These are phyloP conservation scores for Priapulus caudatus DNA, from an alignment of 2,888 invertebrate species.

Conservation along the genomic window DNA sequence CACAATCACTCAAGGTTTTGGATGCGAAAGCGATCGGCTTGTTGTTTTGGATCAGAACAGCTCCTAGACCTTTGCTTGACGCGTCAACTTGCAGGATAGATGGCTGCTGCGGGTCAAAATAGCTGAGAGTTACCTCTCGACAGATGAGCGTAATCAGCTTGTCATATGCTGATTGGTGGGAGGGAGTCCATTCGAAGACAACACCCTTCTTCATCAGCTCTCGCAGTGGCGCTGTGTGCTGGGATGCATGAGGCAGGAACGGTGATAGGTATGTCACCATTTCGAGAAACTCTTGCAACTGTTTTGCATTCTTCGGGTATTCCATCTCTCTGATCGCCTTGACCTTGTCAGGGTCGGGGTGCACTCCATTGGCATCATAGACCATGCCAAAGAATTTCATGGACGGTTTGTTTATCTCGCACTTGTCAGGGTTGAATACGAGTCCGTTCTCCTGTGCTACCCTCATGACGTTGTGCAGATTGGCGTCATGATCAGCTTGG, in stretches of 20 bases:
- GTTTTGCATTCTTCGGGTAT: too few species aligned
- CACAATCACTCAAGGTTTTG: too few species aligned
- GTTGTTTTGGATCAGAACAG: too few species aligned
- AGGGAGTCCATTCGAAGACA: conserved; percentile 14
- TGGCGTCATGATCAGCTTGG: too few species aligned
- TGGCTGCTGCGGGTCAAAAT: conserved; percentile 12
- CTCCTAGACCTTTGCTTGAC: too few species aligned
- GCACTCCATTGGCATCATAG: too few species aligned
- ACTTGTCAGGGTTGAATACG: conserved; percentile 16
- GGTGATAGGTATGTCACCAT: conserved; percentile 14
- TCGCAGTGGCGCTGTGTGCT: conserved; percentile 12
- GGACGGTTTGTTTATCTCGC: conserved; percentile 2
- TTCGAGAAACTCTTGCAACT: too few species aligned
- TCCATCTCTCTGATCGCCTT: conserved; percentile 13
- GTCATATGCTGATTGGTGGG: conserved; percentile 12
- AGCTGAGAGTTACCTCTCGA: conserved; percentile 6
- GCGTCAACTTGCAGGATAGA: too few species aligned
- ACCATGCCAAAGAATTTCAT: too few species aligned
- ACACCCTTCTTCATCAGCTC: conserved; percentile 13
- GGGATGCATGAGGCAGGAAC: conserved; percentile 12
- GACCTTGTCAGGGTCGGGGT: too few species aligned
- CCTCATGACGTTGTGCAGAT: conserved; percentile 11
- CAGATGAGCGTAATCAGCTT: conserved; percentile 9
- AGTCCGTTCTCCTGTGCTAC: conserved; percentile 12
- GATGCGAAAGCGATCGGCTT: too few species aligned